phyloP scores from a whole-genome alignment of 2,113 vertebrate species.

The Stegastes partitus region DNA sequence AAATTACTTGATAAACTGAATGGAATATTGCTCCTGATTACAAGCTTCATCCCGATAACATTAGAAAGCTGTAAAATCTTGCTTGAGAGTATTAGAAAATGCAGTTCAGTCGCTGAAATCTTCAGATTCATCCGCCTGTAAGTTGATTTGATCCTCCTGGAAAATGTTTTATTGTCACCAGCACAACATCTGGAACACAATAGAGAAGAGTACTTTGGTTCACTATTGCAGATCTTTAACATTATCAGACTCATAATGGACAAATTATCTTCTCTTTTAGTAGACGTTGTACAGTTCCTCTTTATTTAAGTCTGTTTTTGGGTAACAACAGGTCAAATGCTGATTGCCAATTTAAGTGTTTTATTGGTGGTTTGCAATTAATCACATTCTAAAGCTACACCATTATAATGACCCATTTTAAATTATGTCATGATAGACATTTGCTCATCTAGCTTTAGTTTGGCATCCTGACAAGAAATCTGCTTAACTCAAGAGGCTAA shows the following conservation, averaged over 20 bases:
- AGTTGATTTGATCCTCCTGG: neutral
- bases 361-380: neutral
- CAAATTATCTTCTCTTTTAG: neutral
- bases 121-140: neutral
- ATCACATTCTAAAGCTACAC: neutral
- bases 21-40: neutral
- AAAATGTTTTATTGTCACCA: neutral
- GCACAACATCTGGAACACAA: neutral
- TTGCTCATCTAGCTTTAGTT: no score
- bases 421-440: no score
- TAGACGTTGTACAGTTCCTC: neutral
- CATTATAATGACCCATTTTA: no score
- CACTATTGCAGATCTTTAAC: neutral
- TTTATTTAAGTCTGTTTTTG: neutral
- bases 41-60: neutral
- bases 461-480: no score
- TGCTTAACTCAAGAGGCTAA: no score
- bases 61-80: constrained; percentile 3
- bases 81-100: neutral
- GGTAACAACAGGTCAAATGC: neutral
- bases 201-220: neutral
- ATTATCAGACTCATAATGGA: neutral
- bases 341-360: neutral
- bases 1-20: neutral
- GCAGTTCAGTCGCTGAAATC: neutral